A percentile compares a stretch with the other conserved stretches of the same genome.
phyloP scores from a whole-genome alignment of 2,797 vertebrate species.

The Dipus sagitta region DNA sequence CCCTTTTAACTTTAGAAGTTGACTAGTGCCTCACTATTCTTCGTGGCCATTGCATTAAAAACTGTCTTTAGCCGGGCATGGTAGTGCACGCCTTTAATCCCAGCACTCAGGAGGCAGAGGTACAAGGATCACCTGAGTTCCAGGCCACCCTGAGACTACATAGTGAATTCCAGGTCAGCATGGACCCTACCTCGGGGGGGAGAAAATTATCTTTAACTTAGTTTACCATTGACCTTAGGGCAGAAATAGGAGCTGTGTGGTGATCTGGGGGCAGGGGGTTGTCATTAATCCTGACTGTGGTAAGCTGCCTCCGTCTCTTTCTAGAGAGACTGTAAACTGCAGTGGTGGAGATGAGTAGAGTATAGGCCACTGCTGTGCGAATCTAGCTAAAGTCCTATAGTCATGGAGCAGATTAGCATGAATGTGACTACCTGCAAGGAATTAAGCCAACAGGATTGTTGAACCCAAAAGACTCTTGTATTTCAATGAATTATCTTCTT shows the following conservation, averaged over 20 bases:
- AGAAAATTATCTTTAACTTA: neutral
- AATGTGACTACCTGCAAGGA: neutral
- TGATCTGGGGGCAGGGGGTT: neutral
- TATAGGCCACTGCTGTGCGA: neutral
- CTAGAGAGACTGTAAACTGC: neutral
- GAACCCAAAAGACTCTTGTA: neutral
- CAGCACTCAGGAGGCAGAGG: too few species aligned
- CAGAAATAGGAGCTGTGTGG: neutral
- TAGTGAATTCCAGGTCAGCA: too few species aligned
- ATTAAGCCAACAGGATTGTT: neutral
- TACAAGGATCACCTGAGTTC: too few species aligned
- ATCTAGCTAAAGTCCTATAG: neutral
- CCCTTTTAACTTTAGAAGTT: slow-evolving; percentile 25
- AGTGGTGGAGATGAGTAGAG: neutral
- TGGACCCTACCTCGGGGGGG: too few species aligned
- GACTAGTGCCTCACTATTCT: neutral
- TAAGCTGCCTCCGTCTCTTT: neutral
- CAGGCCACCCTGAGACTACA: too few species aligned
- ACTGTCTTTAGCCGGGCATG: neutral
- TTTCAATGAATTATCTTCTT: neutral
- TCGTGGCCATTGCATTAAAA: slow-evolving; percentile 29
- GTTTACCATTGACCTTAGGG: neutral
- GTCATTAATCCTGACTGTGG: neutral
- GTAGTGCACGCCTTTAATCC: too few species aligned
- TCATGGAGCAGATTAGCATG: neutral